Percentiles rank a stretch among this genome's conserved stretches.
Evolutionary conservation across 2,888 invertebrate genomes (phyloP).

Genomic region (Ormia ochracea): DNA sequence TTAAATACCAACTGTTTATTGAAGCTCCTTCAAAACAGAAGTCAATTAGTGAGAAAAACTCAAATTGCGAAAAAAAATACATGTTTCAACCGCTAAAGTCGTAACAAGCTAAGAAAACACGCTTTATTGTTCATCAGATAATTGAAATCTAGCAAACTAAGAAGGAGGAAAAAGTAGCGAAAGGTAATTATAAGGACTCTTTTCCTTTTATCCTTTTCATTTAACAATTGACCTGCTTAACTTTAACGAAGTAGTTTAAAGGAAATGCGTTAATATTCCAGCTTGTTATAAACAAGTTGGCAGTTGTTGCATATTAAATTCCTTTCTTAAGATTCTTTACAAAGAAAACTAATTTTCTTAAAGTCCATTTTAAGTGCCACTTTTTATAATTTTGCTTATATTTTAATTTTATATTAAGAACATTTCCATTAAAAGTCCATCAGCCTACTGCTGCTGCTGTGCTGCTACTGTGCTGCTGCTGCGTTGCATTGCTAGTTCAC

Average conservation of each 20-base stretch:
- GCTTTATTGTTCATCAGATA: not conserved
- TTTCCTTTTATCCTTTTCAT: slow-evolving; percentile 1
- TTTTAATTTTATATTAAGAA: not conserved
- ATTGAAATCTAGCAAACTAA: no score
- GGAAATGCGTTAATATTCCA: slow-evolving; percentile 54
- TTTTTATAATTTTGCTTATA: slow-evolving; percentile 36
- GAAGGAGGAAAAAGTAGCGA: slow-evolving; percentile 1
- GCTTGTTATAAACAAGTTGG: slow-evolving; percentile 1
- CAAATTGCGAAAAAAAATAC: not conserved
- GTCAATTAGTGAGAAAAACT: slow-evolving; percentile 41
- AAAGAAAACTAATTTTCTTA: slow-evolving; percentile 43
- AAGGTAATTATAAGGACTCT: slow-evolving; percentile 33
- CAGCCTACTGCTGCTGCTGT: not conserved
- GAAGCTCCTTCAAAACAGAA: slow-evolving; percentile 7
- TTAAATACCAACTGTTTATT: slow-evolving; percentile 28
- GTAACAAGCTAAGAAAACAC: slow-evolving; percentile 32
- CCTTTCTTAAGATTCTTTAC: not conserved
- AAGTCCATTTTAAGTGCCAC: slow-evolving; percentile 48
- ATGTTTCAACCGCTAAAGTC: slow-evolving; percentile 22
- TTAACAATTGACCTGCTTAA: slow-evolving; percentile 53
- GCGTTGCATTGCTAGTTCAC: slow-evolving; percentile 11
- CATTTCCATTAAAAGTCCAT: slow-evolving; percentile 13
- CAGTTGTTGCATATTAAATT: slow-evolving; percentile 36
- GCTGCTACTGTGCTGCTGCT: not conserved
- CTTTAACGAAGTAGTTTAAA: slow-evolving; percentile 16